phyloP scores from a whole-genome alignment of 2,888 invertebrate species.

The Ephialtes manifestator region DNA sequence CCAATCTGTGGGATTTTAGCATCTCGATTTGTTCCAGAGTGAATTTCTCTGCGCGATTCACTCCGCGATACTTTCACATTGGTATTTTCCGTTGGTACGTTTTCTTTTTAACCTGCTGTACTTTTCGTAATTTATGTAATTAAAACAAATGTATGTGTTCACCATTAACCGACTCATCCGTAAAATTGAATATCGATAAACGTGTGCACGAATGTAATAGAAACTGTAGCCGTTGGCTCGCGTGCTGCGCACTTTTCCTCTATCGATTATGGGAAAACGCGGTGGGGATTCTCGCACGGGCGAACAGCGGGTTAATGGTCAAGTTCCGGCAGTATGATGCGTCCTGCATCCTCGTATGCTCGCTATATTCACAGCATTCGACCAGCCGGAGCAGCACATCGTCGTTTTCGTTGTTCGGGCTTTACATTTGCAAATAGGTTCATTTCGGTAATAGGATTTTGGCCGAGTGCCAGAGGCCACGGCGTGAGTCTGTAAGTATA shows the following conservation, averaged over 20 bases:
- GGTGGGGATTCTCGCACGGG: slow-evolving; percentile 28
- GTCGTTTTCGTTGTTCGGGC: slow-evolving; percentile 48
- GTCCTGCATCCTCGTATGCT: background rate
- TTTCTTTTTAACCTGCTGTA: background rate
- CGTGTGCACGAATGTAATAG: slow-evolving; percentile 41
- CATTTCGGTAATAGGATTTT: slow-evolving; percentile 73
- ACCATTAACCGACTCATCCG: slow-evolving; percentile 51
- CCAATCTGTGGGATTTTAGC: background rate
- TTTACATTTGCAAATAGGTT: slow-evolving; percentile 68
- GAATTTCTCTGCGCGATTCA: background rate
- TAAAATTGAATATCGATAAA: slow-evolving; percentile 65
- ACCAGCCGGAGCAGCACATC: slow-evolving; percentile 16
- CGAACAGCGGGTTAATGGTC: slow-evolving; percentile 45
- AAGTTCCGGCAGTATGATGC: slow-evolving; percentile 38
- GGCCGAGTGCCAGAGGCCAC: slow-evolving; percentile 61
- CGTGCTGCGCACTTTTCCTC: slow-evolving; percentile 31
- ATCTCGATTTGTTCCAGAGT: background rate
- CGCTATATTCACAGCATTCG: background rate
- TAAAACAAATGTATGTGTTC: slow-evolving; percentile 31
- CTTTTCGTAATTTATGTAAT: slow-evolving; percentile 38
- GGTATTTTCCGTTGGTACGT: background rate
- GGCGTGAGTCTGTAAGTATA: slow-evolving; percentile 19
- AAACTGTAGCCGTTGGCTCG: slow-evolving; percentile 16
- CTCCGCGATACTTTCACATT: background rate
- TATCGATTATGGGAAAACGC: slow-evolving; percentile 52